Evolutionary conservation across 2,888 invertebrate genomes (phyloP).

Genomic region (Euzetes globulus): DNA sequence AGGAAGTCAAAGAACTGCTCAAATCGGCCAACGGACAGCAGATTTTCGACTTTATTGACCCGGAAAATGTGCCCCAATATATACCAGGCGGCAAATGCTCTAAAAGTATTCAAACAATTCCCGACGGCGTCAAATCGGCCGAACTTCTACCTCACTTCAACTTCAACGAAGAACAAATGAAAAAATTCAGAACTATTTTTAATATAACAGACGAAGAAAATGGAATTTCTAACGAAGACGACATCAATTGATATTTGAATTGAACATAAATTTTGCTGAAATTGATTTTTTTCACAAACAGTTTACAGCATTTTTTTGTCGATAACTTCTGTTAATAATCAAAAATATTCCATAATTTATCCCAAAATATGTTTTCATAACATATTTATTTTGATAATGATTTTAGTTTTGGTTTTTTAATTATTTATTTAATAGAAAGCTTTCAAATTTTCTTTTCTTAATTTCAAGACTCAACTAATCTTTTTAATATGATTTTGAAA

Average conservation of each 20-base stretch:
- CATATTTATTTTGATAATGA: background rate
- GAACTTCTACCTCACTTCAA: slow-evolving; percentile 10
- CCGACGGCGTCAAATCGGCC: background rate
- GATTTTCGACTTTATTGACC: slow-evolving; percentile 6
- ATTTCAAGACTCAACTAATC: no score
- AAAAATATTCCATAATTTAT: background rate
- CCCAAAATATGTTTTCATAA: background rate
- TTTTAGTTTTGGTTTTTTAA: background rate
- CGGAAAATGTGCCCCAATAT: slow-evolving; percentile 14
- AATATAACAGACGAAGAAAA: background rate
- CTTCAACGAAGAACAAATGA: slow-evolving; percentile 13
- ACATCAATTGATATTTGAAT: background rate
- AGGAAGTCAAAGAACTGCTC: slow-evolving; percentile 2
- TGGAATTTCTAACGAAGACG: background rate
- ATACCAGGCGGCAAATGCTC: background rate
- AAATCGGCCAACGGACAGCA: slow-evolving; percentile 21
- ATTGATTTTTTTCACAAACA: background rate
- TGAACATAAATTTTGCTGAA: background rate
- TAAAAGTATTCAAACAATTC: background rate
- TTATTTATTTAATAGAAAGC: background rate
- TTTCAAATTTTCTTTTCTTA: no score
- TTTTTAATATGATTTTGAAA: no score
- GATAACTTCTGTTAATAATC: background rate
- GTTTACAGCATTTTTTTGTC: background rate
- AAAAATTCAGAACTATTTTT: background rate